A percentile compares a stretch with the other conserved stretches of the same genome.
phyloP scores from a whole-genome alignment of 2,888 invertebrate genomes.

The Coleophora deauratella region DNA sequence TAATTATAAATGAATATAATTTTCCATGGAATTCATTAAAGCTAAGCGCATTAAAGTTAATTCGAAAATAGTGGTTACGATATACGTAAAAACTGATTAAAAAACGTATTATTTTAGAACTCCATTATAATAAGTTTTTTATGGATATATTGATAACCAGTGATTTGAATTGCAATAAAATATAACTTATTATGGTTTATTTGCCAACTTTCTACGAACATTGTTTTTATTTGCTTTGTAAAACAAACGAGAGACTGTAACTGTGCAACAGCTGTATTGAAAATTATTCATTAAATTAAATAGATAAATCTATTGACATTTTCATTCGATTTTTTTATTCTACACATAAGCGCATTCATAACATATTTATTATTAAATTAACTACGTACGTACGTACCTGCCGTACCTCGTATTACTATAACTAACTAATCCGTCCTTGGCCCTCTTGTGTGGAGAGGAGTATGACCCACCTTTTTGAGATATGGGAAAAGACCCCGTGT shows the following conservation, averaged over 20 bases:
- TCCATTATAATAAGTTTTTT: constrained; percentile 14
- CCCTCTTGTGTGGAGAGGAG: no score
- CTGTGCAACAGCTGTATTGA: constrained; percentile 64
- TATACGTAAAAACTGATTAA: constrained; percentile 10
- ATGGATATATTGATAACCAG: constrained; percentile 17
- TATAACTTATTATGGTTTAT: constrained; percentile 30
- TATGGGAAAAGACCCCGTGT: no score
- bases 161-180: constrained; percentile 49
- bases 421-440: no score
- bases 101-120: constrained; percentile 4
- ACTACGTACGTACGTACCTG: no score
- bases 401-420: no score
- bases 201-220: constrained; percentile 54
- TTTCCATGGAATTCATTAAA: constrained; percentile 71
- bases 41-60: constrained; percentile 48
- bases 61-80: constrained; percentile 24
- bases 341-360: neutral
- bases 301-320: constrained; percentile 74
- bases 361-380: no score
- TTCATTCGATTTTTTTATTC: constrained; percentile 23
- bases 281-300: constrained; percentile 73
- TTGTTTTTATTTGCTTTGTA: constrained; percentile 26
- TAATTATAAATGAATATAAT: constrained; percentile 71
- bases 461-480: no score
- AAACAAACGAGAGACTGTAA: constrained; percentile 55